These are phyloP conservation scores for Gonocerus acuteangulatus DNA, from an alignment of 2,888 invertebrate species.

Conservation along the genomic window DNA sequence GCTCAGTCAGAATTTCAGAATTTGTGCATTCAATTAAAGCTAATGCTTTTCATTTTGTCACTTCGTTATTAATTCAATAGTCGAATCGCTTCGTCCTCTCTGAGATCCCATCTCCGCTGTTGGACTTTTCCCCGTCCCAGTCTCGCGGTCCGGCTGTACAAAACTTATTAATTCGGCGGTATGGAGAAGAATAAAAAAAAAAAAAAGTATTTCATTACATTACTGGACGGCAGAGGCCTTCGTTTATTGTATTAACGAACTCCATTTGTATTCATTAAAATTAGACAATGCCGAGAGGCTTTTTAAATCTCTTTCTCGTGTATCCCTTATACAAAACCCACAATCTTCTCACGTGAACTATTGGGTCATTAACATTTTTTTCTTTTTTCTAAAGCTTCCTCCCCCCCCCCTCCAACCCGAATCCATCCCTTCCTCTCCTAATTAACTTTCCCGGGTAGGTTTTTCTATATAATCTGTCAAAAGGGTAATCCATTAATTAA, in stretches of 20 bases:
- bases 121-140: not conserved
- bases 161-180: not conserved
- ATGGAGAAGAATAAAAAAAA: not conserved
- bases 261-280: constrained; percentile 31
- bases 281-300: constrained; percentile 21
- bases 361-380: not conserved
- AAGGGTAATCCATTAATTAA: constrained; percentile 24
- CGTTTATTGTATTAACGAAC: constrained; percentile 24
- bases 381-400: not conserved
- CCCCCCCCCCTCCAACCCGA: constrained; percentile 2
- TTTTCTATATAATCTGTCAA: constrained; percentile 24
- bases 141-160: not conserved
- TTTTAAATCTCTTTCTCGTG: constrained; percentile 1
- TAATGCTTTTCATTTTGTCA: constrained; percentile 26
- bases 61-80: constrained; percentile 18
- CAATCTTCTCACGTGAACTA: constrained; percentile 14
- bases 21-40: constrained; percentile 27
- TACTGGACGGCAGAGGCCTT: not conserved
- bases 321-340: not conserved
- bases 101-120: no score
- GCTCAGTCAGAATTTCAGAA: not conserved
- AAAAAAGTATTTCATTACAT: constrained; percentile 18
- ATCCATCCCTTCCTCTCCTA: constrained; percentile 11
- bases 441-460: constrained; percentile 14
- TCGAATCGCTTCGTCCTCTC: not conserved